Evolutionary conservation across 2,888 invertebrate species (phyloP).

Genomic region (Synergus gifuensis): DNA sequence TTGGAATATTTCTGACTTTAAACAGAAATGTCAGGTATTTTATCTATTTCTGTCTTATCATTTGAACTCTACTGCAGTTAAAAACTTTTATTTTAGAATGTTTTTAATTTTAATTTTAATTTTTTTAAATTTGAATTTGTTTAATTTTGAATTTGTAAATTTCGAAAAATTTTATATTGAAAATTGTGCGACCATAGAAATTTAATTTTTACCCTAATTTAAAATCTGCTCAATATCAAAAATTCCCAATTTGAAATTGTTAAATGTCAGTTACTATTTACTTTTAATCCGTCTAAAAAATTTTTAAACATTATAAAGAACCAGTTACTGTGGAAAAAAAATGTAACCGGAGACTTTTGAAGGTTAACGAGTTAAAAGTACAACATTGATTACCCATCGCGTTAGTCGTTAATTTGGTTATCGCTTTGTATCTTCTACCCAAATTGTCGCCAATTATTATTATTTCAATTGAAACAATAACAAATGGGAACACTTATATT

Average conservation of each 20-base stretch:
- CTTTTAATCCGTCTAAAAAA: not conserved
- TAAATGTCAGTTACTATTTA: not conserved
- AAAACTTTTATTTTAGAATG: no score
- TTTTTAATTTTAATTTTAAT: not conserved
- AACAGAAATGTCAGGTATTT: not conserved
- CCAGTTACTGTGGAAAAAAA: not conserved
- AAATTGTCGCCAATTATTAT: not conserved
- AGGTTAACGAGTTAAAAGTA: not conserved
- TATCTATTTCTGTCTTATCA: no score
- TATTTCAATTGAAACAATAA: not conserved
- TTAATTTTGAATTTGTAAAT: not conserved
- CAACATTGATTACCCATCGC: not conserved
- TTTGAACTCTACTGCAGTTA: no score
- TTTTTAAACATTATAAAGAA: not conserved
- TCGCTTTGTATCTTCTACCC: not conserved
- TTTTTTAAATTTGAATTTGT: no score
- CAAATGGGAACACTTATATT: not conserved
- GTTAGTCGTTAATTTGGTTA: not conserved
- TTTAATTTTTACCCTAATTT: no score
- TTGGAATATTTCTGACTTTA: not conserved
- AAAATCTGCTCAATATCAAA: no score
- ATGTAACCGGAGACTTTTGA: not conserved
- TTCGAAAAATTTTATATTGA: not conserved
- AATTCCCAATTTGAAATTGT: not conserved
- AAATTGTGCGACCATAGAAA: not conserved